These are phyloP conservation scores for Drosophila nannoptera DNA, from an alignment of 1,140 invertebrate genomes.

Conservation along the genomic window DNA sequence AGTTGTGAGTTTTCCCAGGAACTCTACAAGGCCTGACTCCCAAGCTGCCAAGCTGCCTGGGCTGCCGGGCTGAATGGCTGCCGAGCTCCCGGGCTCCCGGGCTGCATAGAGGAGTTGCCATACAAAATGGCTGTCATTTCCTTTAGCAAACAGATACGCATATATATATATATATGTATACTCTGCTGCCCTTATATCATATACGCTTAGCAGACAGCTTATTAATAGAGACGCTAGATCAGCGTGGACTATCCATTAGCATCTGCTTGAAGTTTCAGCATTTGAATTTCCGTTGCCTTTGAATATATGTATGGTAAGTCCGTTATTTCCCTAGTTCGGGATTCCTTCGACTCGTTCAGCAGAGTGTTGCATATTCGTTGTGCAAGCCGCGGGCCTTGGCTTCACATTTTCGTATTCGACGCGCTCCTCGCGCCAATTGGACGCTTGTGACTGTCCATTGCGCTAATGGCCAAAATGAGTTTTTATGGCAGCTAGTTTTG, in stretches of 20 bases:
- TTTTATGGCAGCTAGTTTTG: constrained; percentile 56
- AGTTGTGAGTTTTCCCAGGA: constrained; percentile 70
- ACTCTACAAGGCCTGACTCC: constrained; percentile 5
- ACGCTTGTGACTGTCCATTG: constrained; percentile 30
- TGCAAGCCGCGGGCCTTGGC: too few relatives aligned
- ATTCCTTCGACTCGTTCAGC: neutral
- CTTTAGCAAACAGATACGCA: constrained; percentile 14
- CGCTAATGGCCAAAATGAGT: constrained; percentile 62
- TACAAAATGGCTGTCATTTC: constrained; percentile 68
- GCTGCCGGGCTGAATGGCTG: too few relatives aligned
- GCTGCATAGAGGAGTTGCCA: constrained; percentile 28
- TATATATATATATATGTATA: too few relatives aligned
- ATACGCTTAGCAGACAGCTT: too few relatives aligned
- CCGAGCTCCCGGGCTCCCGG: neutral
- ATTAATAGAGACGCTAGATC: too few relatives aligned
- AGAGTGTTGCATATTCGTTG: neutral
- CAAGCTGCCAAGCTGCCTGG: too few relatives aligned
- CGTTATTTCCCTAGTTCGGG: too few relatives aligned
- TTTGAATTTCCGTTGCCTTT: neutral
- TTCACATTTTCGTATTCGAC: constrained; percentile 7
- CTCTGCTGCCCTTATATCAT: too few relatives aligned
- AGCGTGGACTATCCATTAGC: too few relatives aligned
- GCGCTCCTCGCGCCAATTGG: constrained; percentile 8
- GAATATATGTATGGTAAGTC: too few relatives aligned
- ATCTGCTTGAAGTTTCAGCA: too few relatives aligned